Conservation (phyloP, 2,113 vertebrate species). For the Coturnix japonica region DNA sequence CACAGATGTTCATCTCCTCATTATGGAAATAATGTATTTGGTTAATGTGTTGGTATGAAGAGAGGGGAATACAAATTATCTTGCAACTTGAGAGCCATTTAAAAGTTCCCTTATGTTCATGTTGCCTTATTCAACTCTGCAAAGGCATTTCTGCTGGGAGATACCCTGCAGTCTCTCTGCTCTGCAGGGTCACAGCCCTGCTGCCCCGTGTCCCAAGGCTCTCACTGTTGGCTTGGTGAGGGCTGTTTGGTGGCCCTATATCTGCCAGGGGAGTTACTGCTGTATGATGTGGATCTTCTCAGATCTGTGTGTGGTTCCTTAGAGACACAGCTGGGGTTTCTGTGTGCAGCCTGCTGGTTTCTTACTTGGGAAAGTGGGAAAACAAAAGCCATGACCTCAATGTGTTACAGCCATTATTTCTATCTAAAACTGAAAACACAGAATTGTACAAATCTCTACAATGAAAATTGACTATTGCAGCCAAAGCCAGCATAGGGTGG, state of each 20-base stretch:
- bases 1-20: constrained; percentile 73
- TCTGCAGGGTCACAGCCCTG: not conserved
- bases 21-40: constrained; percentile 72
- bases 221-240: rapidly evolving
- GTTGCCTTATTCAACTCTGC: not conserved
- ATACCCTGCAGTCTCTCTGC: rapidly evolving
- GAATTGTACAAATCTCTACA: not conserved
- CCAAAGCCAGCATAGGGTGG: not conserved
- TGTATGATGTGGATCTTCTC: rapidly evolving
- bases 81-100: constrained; percentile 45
- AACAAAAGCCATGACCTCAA: rapidly evolving
- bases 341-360: not conserved
- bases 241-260: rapidly evolving
- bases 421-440: not conserved
- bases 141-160: not conserved
- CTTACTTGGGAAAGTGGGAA: not conserved
- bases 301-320: rapidly evolving
- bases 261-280: rapidly evolving
- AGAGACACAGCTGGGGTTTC: rapidly evolving
- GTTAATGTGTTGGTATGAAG: constrained; percentile 63
- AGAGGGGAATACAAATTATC: constrained; percentile 70
- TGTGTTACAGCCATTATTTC: not conserved
- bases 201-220: not conserved
- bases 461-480: not conserved
- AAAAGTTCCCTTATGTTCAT: not conserved